Evolutionary conservation across 2,797 vertebrate species (phyloP), one percentile per base, ranked within the genome.

Genomic region (Cyprinodon diabolis): DNA sequence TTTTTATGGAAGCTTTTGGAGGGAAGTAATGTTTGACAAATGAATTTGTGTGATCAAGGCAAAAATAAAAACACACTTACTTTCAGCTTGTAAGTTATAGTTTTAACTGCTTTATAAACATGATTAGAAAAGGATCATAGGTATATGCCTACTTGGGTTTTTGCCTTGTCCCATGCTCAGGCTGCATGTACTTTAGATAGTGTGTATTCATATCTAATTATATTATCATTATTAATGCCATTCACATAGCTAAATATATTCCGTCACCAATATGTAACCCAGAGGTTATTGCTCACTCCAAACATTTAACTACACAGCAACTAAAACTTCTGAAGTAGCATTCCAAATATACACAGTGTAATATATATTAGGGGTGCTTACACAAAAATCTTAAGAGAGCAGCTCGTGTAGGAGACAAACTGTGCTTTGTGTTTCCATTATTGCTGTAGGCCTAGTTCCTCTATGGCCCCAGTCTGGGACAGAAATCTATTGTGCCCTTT

Each of bases 401-500:
- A 60, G 49, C 55, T 17, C 58, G 66, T 75, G 77, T 54, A 40
- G 51, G 70, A 75, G 37, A 90, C 86, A 91, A 90, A 86, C 82
- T 86, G 68, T 0, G 75, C 83, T 84, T 91, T 92, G 89, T 91
- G 78, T 77, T 83, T 60, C 76, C 77, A 81, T 84, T 90, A 79
- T 87, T 85, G 62, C 69, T 69, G n/a, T 6, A 72, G 83, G 51
- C 83, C 77, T 76, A 75, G 71, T 76, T 65, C 79, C 76, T 77
- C 74, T 77, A 78, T 87, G 86, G 82, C 89, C 90, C 81, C 87
- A 84, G 89, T 90, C 84, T 92, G 80, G 87, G 90, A 90, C 92
- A 90, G 78, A 73, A 82, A 79, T 73, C 92, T 88, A 93, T 95
- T 96, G 95, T 96, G 85, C 81, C 71, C 77, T 90, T 62, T 81